Conservation (phyloP, 2,113 vertebrate species). For the Neoarius graeffei region DNA sequence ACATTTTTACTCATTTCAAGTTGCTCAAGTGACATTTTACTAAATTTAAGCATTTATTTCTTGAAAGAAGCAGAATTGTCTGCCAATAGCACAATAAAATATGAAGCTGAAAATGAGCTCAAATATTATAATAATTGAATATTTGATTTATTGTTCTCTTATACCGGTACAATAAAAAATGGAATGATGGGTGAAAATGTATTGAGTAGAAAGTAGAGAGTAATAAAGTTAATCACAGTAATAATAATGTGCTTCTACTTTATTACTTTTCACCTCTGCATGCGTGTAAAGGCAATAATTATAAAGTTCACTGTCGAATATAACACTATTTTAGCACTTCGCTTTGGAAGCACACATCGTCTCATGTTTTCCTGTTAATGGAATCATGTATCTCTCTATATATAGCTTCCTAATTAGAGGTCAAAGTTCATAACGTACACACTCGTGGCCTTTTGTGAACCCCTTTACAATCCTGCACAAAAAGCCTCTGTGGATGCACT, state of each 20-base stretch:
- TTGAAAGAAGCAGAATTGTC: too few species aligned
- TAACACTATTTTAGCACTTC: background rate
- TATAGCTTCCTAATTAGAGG: background rate
- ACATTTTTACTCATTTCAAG: background rate
- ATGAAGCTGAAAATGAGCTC: too few species aligned
- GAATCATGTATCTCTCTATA: background rate
- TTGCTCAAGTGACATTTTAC: background rate
- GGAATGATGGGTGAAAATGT: background rate
- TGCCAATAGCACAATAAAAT: too few species aligned
- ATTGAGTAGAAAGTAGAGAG: background rate
- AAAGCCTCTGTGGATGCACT: conserved; percentile 45
- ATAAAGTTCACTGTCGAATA: background rate
- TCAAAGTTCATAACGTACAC: background rate
- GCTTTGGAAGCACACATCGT: background rate
- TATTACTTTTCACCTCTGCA: background rate
- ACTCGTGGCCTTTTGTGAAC: background rate
- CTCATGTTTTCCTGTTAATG: background rate
- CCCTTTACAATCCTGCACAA: conserved; percentile 46
- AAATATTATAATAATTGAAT: background rate
- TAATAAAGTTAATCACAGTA: background rate
- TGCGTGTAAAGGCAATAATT: background rate
- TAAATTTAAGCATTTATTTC: background rate
- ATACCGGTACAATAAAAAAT: background rate
- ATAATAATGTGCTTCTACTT: background rate
- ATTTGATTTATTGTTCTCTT: background rate